A percentile compares a stretch with the other conserved stretches of the same genome.
These are phyloP conservation scores for Bergia puertoricense DNA, from an alignment of 92 coral and sea anemone species.

Conservation along the genomic window DNA sequence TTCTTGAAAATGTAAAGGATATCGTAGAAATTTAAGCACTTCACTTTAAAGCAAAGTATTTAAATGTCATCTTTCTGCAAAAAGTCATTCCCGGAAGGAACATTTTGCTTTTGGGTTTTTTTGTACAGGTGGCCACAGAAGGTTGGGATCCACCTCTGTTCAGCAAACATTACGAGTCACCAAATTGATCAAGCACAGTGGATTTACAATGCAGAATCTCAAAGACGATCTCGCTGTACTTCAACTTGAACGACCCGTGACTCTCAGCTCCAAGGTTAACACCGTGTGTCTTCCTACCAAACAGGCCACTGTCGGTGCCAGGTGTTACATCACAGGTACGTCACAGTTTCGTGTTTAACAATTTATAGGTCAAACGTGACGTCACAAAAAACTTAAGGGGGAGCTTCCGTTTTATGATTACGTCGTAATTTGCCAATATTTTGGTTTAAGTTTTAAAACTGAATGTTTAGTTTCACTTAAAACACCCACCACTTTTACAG, in stretches of 20 bases:
- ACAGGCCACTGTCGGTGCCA: slow-evolving; percentile 45
- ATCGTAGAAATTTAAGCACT: no score
- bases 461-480: no score
- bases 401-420: no score
- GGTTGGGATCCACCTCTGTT: slow-evolving; percentile 53
- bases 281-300: slow-evolving; percentile 64
- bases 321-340: slow-evolving; percentile 77
- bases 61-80: not conserved
- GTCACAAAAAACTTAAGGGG: not conserved
- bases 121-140: slow-evolving; percentile 55
- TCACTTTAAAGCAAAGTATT: no score
- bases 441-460: no score
- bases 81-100: not conserved
- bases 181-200: slow-evolving; percentile 51
- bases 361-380: not conserved
- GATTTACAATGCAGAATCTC: slow-evolving; percentile 52
- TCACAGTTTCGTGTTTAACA: not conserved
- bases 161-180: slow-evolving; percentile 53
- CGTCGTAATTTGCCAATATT: no score
- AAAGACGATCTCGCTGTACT: slow-evolving; percentile 53
- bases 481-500: no score
- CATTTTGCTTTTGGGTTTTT: not conserved
- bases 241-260: slow-evolving; percentile 52
- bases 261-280: slow-evolving; percentile 62
- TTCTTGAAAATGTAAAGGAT: no score